Conservation (phyloP, 2,113 vertebrate genomes). For the Solea senegalensis region DNA sequence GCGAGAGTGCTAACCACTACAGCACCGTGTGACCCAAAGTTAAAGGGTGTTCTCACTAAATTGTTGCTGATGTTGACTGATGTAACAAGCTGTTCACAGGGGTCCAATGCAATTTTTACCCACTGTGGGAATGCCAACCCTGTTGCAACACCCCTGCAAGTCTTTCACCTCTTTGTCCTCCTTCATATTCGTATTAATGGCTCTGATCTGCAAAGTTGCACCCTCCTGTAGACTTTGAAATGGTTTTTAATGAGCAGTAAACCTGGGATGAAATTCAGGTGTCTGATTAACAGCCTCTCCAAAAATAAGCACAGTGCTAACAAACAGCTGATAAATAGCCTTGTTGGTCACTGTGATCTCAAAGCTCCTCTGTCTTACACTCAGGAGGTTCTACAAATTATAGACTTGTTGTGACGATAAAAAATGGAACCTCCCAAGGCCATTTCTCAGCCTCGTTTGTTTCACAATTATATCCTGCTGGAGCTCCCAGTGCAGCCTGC, state of each 20-base stretch:
- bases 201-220: neutral
- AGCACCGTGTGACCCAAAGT: too few species aligned
- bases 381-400: conserved; percentile 30
- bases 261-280: conserved; percentile 20
- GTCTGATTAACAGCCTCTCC: conserved; percentile 20
- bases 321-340: conserved; percentile 28
- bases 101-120: too few species aligned
- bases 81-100: too few species aligned
- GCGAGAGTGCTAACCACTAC: too few species aligned
- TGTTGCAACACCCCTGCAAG: neutral
- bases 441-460: conserved; percentile 34
- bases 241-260: conserved; percentile 23
- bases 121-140: too few species aligned
- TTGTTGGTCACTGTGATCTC: conserved; percentile 32
- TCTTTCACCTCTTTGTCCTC: neutral
- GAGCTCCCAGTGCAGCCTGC: conserved; percentile 30
- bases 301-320: conserved; percentile 13
- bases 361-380: conserved; percentile 28
- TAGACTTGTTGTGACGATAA: conserved; percentile 22
- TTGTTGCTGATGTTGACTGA: too few species aligned
- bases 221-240: conserved; percentile 11
- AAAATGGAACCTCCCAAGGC: conserved; percentile 34
- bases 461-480: conserved; percentile 29
- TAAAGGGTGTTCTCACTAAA: too few species aligned
- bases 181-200: neutral